phyloP scores from a whole-genome alignment of 2,113 vertebrate species.

The Turnix velox region DNA sequence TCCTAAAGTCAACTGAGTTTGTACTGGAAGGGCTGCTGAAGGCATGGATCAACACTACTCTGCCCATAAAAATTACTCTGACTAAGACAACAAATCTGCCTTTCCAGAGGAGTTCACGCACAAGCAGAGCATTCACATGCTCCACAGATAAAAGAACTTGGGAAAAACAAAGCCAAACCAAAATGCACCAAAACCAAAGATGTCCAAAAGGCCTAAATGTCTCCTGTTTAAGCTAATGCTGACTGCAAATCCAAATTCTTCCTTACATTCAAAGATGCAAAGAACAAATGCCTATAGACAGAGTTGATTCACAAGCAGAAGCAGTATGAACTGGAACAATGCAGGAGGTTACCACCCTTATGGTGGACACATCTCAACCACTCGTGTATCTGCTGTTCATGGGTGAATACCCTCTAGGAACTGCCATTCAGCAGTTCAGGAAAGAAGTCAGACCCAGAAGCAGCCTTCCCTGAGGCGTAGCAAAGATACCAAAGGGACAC shows the following conservation, averaged over 20 bases:
- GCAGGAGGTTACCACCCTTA: not conserved
- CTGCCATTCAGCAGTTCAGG: not conserved
- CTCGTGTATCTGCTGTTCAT: not conserved
- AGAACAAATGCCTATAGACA: not conserved
- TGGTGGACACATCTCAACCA: not conserved
- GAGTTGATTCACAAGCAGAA: not conserved
- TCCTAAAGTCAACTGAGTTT: not conserved
- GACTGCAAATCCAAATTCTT: not conserved
- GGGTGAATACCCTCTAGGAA: not conserved
- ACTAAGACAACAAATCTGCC: not conserved
- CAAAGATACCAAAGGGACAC: not conserved
- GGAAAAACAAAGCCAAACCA: not conserved
- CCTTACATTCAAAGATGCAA: not conserved
- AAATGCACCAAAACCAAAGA: not conserved
- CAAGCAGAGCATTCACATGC: not conserved
- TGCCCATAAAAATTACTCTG: not conserved
- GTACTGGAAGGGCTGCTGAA: not conserved
- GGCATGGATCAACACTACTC: not conserved
- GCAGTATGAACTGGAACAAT: not conserved
- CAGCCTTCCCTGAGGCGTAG: not conserved
- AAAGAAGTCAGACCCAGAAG: not conserved
- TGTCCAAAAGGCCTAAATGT: not conserved
- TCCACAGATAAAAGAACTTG: not conserved
- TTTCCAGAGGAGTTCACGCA: not conserved
- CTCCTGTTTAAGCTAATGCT: not conserved